Evolutionary conservation across 1,140 invertebrate species (phyloP), one percentile per base, ranked within the genome.

Genomic region (Kradibia gibbosae): DNA sequence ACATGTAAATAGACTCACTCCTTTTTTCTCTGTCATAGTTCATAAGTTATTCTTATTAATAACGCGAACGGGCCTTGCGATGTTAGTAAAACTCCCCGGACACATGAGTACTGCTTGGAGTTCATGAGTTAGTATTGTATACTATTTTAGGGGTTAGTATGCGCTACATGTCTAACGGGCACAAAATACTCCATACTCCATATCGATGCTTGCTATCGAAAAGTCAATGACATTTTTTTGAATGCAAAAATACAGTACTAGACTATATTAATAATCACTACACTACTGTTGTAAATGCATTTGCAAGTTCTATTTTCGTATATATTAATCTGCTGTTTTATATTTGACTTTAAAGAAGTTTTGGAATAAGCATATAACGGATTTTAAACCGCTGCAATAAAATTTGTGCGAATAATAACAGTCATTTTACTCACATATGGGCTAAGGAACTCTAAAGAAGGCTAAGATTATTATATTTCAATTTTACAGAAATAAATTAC

Each of bases 171-270:
- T 82, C 83, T 84, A 80, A 81, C 53, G 76, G 57, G 67, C 75
- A 42, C n/a, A 42, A 57, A 57, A 71, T 50, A 31, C 60, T 22
- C 45, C 28, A 57, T 60, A n/a, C 31, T 75, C 62, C 72, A 72
- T 83, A 83, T 83, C 84, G 77, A 73, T 74, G 42, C 81, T 82
- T 85, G 83, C 83, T 82, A 76, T 78, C 60, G 42, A 67, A 82
- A 78, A 81, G 82, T 82, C 80, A 85, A 83, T 83, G 81, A 82
- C 81, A 81, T 65, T 80, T 79, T 81, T 78, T 25, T 28, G 28
- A 20, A 0, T 22, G 62, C n/a, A 34, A 53, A 53, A 39, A 20
- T 7, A 20, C n/a, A 36, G 25, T n/a, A n/a, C 70, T 11, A 10
- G 13, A 11, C 17, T 8, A 17, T 36, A 67, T 39, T 39, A 67